Evolutionary conservation across 2,888 invertebrate species (phyloP).

Genomic region (Netelia melanura): DNA sequence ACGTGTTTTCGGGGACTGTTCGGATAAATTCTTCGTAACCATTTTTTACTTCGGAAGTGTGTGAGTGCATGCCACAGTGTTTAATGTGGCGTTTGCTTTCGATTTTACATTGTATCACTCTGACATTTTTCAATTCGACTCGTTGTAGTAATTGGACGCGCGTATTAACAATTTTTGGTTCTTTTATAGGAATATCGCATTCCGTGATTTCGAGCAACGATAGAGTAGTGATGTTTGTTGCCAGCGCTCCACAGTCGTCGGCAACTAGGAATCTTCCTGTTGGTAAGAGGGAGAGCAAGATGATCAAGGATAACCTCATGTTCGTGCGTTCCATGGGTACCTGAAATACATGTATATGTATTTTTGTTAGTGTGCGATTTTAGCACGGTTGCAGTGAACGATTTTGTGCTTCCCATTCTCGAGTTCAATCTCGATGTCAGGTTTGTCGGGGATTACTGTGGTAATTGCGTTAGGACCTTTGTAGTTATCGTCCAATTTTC

Average conservation of each 20-base stretch:
- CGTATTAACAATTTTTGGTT: background rate
- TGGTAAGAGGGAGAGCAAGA: no score
- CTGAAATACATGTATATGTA: background rate
- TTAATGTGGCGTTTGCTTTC: no score
- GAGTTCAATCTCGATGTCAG: background rate
- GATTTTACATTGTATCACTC: no score
- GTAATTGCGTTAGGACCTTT: slow-evolving; percentile 33
- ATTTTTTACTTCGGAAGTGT: no score
- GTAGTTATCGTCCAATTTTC: slow-evolving; percentile 43
- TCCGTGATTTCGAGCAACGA: slow-evolving; percentile 50
- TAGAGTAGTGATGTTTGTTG: slow-evolving; percentile 48
- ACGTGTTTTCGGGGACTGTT: no score
- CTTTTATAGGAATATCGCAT: slow-evolving; percentile 48
- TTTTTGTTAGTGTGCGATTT: background rate
- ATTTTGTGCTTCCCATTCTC: background rate
- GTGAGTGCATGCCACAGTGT: no score
- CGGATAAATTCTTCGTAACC: no score
- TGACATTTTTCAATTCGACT: no score
- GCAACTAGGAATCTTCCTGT: background rate
- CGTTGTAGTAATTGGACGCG: slow-evolving; percentile 53
- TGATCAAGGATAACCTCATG: no score
- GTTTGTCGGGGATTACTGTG: background rate
- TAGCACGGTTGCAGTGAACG: no score
- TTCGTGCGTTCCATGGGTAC: no score
- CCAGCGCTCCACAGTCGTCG: slow-evolving; percentile 54